A percentile compares a stretch with the other conserved stretches of the same genome.
These are phyloP conservation scores for Allacma fusca DNA, from an alignment of 2,888 invertebrate species.

Conservation along the genomic window DNA sequence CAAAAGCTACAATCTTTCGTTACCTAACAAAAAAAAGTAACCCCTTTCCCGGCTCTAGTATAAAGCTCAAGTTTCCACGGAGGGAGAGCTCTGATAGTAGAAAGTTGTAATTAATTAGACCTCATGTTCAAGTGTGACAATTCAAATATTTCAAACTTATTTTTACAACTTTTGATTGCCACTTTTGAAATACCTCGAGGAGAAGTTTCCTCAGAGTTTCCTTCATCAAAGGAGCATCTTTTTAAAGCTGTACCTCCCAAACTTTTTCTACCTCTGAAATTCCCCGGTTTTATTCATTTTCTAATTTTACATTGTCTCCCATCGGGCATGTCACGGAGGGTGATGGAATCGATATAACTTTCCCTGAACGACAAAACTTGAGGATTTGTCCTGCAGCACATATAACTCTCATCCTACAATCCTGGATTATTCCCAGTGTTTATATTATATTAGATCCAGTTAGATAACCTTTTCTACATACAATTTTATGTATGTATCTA, in stretches of 20 bases:
- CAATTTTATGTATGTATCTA: too few species aligned
- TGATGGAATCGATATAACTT: conserved; percentile 13
- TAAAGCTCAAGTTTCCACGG: too few species aligned
- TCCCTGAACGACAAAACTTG: background rate
- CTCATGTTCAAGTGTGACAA: conserved; percentile 18
- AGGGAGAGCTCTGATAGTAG: background rate
- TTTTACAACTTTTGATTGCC: conserved; percentile 19
- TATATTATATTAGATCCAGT: too few species aligned
- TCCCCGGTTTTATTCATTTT: background rate
- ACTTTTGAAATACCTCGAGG: conserved; percentile 16
- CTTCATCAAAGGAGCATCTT: background rate
- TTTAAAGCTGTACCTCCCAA: too few species aligned
- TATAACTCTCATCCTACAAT: too few species aligned
- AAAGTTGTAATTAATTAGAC: conserved; percentile 20
- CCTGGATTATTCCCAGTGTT: too few species aligned
- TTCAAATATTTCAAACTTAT: conserved; percentile 19
- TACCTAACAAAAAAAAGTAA: too few species aligned
- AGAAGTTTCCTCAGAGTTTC: background rate
- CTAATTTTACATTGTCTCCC: conserved; percentile 4
- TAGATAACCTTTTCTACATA: too few species aligned
- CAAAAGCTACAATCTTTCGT: too few species aligned
- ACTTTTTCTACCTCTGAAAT: background rate
- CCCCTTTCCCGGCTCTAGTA: too few species aligned
- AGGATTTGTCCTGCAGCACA: too few species aligned
- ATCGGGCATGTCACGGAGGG: conserved; percentile 9